Base-by-base conservation (phyloP, 2,888 invertebrate species). In the Melipona beecheii region DNA sequence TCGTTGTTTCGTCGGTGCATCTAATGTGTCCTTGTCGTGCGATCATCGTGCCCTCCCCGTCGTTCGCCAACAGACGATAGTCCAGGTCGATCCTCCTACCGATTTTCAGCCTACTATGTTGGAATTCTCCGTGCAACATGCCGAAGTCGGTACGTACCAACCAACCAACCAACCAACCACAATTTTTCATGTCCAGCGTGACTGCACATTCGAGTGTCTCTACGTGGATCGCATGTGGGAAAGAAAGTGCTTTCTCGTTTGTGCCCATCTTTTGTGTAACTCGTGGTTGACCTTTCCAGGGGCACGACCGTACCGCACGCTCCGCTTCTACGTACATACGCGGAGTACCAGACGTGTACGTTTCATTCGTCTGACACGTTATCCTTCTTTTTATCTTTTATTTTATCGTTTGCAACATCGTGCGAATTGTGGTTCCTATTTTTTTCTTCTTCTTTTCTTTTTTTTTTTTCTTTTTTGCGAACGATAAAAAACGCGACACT, bases 81-180 rank as follows among this genome's bases (percentile, higher is more conserved):
- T 65, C 56, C 84, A 77, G 60, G 69, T 68, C 75, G 50, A 82
- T 84, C 62, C 74, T 52, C 65, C 76, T 52, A 11, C 65, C 64
- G 31, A 77, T 83, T 60, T 43, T 68, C 79, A 71, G 70, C 77
- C 72, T 78, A 87, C 84, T 86, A 92, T 92, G 91, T 89, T 92
- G 90, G 91, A 92, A 88, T 89, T 87, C 77, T 86, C 90, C 65
- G 86, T 90, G 54, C 89, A 90, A 36, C 90, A 91, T 90, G 88
- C 87, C 86, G 91, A 91, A 87, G 87, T 90, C 81, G 92, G 92
- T 92, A 88, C 75, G 92, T 91, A 88, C 43, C 9, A 2, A 2
- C 31, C 31, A 31, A 27, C 27, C 27, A 27, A 27, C 27, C 36
- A 36, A 43, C 43, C 64, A 81, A n/a, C 66, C 52, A 27, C 27